Conservation (phyloP, 30 jellyfish, hydroid and myxozoan genomes). For the Aurelia aurita region DNA sequence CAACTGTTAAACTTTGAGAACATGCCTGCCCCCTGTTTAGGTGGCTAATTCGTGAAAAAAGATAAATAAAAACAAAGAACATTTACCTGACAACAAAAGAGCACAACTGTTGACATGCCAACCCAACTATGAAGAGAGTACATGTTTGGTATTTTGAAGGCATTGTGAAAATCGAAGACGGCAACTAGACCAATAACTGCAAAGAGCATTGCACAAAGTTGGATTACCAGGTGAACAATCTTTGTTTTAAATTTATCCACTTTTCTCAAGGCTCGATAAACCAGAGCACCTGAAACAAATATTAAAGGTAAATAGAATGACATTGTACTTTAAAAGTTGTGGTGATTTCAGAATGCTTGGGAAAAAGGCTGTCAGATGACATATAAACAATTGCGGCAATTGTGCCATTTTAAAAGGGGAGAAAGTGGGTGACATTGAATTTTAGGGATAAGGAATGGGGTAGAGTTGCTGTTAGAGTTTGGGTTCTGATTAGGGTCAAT, state of each 20-base stretch:
- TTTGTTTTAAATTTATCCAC: constrained; percentile 61
- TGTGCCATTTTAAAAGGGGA: no score
- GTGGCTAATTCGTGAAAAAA: no score
- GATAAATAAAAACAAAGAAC: not conserved
- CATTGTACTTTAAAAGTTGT: not conserved
- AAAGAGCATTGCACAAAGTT: constrained; percentile 58
- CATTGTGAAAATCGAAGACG: constrained; percentile 95
- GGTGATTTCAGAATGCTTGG: no score
- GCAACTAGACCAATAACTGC: constrained; percentile 88
- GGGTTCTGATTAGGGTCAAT: no score
- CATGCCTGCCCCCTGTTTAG: no score
- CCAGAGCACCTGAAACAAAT: constrained; percentile 76
- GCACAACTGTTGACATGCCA: constrained; percentile 84
- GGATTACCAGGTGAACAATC: constrained; percentile 81
- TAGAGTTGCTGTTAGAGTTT: no score
- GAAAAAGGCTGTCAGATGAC: no score
- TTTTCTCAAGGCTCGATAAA: constrained; percentile 83
- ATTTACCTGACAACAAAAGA: constrained; percentile 88
- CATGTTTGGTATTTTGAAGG: constrained; percentile 87
- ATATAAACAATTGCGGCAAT: no score
- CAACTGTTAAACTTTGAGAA: no score
- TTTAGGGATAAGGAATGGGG: no score
- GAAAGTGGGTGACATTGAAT: no score
- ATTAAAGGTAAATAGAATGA: no score
- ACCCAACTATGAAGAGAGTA: constrained; percentile 97